Base-by-base conservation (phyloP, 2,113 vertebrate species). In the Tinamus guttatus region DNA sequence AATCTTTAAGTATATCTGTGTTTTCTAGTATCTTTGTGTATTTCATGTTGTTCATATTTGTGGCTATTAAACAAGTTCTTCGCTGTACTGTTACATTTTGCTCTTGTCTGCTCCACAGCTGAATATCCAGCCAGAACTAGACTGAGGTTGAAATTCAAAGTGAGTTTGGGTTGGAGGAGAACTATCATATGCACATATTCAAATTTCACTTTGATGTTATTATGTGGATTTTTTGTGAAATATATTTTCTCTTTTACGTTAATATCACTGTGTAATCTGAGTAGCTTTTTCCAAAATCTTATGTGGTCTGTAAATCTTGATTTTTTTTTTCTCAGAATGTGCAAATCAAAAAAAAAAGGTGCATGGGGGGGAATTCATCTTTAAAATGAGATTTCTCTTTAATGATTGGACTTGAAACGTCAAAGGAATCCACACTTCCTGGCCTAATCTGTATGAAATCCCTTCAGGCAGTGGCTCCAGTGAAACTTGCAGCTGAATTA, bases 401-500 rank as follows among this genome's bases (percentile, higher is more conserved):
- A 83, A 79, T 87, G 65, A 73, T 22, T 81, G 40, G 63, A 73
- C 88, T 89, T 56, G 78, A 89, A 86, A 60, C 0, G 1, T 75
- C 43, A 64, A 81, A 76, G 40, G 90, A 94, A 69, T 73, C 62
- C 90, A 87, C 28, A 45, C 86, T 71, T 95, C 91, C 58, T 83
- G 64, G 24, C 64, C 62, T 84, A 93, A 90, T 95, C 77, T 69
- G 5, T 71, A 75, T 60, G 62, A 93, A 97, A 94, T 86, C 58
- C 76, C 88, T 87, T 90, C 90, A 84, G 49, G 62, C 65, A 69
- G 49, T 92, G 58, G 51, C 47, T 89, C 27, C 52, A 76, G 18
- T 89, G 65, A 90, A 96, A 96, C 6, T 78, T 80, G 25, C 60
- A 62, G 43, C 52, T 88, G 52, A 43, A 78, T 90, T 75, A 93